phyloP scores from a whole-genome alignment of 2,888 invertebrate genomes.

The Drosophila cognata region DNA sequence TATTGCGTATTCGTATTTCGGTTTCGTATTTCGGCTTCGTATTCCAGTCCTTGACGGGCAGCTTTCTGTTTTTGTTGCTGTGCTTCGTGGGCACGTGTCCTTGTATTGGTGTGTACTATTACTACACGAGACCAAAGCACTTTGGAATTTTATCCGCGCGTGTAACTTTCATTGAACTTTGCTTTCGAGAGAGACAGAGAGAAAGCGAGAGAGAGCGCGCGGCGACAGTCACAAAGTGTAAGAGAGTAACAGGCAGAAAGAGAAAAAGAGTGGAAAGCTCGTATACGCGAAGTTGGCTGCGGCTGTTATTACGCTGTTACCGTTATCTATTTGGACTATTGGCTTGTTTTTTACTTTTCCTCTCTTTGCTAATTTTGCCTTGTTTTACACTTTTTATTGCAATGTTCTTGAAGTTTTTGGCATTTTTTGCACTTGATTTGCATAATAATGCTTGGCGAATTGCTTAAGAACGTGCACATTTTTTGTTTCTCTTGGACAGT shows the following conservation, averaged over 20 bases:
- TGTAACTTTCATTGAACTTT: constrained; percentile 74
- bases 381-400: constrained; percentile 46
- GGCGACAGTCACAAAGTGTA: constrained; percentile 17
- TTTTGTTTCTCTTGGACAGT: constrained; percentile 34
- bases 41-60: constrained; percentile 77
- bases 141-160: constrained; percentile 74
- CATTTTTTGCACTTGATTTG: constrained; percentile 69
- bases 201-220: constrained; percentile 17
- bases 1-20: constrained; percentile 10
- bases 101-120: constrained; percentile 70
- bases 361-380: constrained; percentile 38
- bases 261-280: constrained; percentile 51
- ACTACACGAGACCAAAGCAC: constrained; percentile 55
- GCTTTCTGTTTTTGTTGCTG: constrained; percentile 38
- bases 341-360: constrained; percentile 4
- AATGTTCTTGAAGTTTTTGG: constrained; percentile 54
- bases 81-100: constrained; percentile 45
- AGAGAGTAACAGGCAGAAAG: constrained; percentile 19
- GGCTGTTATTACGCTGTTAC: constrained; percentile 61
- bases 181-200: constrained; percentile 22
- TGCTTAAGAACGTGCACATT: constrained; percentile 53
- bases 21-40: constrained; percentile 38
- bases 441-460: constrained; percentile 54
- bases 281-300: constrained; percentile 61
- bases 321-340: constrained; percentile 37